phyloP scores from a whole-genome alignment of 2,797 vertebrate genomes.

The Urocyon cinereoargenteus region DNA sequence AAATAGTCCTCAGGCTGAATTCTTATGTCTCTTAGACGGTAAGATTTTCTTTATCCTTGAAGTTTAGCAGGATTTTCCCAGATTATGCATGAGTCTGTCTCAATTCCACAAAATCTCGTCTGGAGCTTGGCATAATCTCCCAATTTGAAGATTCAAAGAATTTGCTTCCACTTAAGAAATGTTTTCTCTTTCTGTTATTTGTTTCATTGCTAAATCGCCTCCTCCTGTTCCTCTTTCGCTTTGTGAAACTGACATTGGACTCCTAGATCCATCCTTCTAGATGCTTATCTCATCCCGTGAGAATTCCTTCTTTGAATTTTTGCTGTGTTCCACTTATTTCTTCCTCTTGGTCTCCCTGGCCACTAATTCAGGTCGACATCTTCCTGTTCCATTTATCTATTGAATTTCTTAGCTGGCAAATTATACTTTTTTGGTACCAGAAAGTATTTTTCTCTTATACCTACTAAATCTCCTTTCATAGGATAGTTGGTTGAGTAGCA shows the following conservation, averaged over 20 bases:
- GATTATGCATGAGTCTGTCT: not conserved
- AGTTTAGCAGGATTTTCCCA: not conserved
- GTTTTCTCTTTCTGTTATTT: not conserved
- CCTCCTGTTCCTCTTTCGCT: not conserved
- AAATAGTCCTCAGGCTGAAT: not conserved
- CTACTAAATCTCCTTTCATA: not conserved
- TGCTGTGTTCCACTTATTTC: not conserved
- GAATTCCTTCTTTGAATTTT: not conserved
- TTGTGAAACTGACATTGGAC: not conserved
- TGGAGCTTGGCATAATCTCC: not conserved
- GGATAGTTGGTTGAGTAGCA: not conserved
- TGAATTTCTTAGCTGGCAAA: not conserved
- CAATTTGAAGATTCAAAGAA: not conserved
- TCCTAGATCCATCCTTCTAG: not conserved
- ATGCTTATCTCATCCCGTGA: not conserved
- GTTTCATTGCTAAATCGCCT: not conserved
- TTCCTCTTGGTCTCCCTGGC: not conserved
- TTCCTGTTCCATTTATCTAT: not conserved
- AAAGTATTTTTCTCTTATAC: not conserved
- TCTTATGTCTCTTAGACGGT: not conserved
- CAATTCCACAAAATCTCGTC: not conserved
- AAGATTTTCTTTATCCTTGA: not conserved
- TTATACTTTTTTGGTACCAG: not conserved
- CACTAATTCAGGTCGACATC: not conserved
- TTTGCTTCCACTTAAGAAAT: not conserved